Percentiles rank a stretch among this genome's conserved stretches.
Conservation (phyloP, 2,797 vertebrate species). For the Buphagus erythrorhynchus region DNA sequence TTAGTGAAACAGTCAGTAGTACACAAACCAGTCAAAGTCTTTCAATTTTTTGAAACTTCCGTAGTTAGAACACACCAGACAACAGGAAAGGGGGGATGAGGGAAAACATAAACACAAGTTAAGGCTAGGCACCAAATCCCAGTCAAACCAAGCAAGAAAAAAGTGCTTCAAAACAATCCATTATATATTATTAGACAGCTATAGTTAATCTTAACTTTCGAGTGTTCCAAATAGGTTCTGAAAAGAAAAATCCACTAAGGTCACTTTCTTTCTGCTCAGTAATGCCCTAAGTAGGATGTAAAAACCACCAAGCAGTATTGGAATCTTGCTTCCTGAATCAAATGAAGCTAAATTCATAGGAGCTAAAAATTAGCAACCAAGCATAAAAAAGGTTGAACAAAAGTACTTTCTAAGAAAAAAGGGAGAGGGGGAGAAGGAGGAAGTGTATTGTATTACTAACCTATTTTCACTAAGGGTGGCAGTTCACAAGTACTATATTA, state of each 20-base stretch:
- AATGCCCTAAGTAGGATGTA: neutral
- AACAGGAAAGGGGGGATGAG: neutral
- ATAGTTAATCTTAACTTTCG: neutral
- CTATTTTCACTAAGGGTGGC: neutral
- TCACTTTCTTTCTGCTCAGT: neutral
- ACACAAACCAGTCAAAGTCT: conserved; percentile 53
- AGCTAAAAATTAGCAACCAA: neutral
- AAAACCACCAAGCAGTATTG: neutral
- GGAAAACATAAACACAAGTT: neutral
- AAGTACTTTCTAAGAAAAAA: neutral
- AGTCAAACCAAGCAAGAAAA: neutral
- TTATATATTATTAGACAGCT: neutral
- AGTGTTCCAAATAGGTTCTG: neutral
- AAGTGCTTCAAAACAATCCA: neutral
- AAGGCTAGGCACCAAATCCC: neutral
- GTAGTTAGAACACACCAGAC: neutral
- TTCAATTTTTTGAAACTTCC: conserved; percentile 40
- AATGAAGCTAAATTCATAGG: neutral
- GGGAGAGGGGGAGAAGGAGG: neutral
- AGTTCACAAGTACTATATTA: neutral
- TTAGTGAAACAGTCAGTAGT: conserved; percentile 68
- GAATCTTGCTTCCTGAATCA: neutral
- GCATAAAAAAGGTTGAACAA: neutral
- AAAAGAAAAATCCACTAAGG: neutral
- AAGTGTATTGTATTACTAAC: neutral